Base-by-base conservation (phyloP, 2,797 vertebrate genomes). In the Amblyraja radiata region DNA sequence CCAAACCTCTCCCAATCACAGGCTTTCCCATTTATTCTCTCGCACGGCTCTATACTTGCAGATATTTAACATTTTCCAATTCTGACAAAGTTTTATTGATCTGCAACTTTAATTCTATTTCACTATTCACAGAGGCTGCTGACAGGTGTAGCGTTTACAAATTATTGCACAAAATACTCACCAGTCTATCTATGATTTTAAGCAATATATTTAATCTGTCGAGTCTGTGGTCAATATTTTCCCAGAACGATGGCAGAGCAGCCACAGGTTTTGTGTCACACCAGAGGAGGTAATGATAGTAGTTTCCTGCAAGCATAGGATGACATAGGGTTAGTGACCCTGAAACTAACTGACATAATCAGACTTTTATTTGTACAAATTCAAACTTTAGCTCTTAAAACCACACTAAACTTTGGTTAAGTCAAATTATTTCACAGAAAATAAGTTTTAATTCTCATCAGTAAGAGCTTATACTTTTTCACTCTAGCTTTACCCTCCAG, bases 251-350 rank as follows among this genome's bases (percentile, higher is more conserved):
- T 28, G 95, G 96, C 93, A 97, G 77, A 0, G 96, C 95, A 6
- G 81, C 96, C 8, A 96, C 95, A 0, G 96, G 96, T 18, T 96
- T 97, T 81, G 93, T 95, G 93, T 96, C 93, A 0, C 95, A 94
- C 96, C 96, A 97, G 0, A 96, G 96, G 91, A 97, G 94, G 9
- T 96, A 95, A 79, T 96, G 94, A 68, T 96, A 96, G 71, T 84
- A 93, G 73, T 94, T 95, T 0, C 96, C 96, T 97, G 90, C 21
- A 74, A 71, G 39, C 68, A 91, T 18, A 88, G 4, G 6, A 16
- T 6, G 13, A 68, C 1, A 25, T 9, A 6, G 58, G 84, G 18
- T 88, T 65, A 88, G 61, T 21, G 83, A 18, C 58, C 83, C 13
- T 2, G 14, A 32, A 32, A 32, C 25, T n/a, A 63, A 28, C 58